These are phyloP conservation scores for Dione juno DNA, from an alignment of 2,888 invertebrate species.

Conservation along the genomic window DNA sequence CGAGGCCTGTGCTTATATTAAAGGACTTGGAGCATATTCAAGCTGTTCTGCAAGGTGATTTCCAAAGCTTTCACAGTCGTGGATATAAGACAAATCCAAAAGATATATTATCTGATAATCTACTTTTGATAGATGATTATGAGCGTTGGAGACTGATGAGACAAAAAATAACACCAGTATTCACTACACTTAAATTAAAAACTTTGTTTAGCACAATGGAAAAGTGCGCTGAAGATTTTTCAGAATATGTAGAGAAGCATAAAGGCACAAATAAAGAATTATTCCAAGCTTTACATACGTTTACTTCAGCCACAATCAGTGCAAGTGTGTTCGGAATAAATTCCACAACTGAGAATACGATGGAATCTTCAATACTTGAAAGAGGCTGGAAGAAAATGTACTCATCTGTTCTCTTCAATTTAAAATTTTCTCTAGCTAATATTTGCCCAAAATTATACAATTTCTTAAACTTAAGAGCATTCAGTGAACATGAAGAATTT, in stretches of 20 bases:
- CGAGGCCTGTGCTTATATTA: constrained; percentile 57
- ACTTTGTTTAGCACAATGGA: constrained; percentile 70
- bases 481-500: constrained; percentile 62
- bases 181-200: constrained; percentile 66
- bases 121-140: constrained; percentile 63
- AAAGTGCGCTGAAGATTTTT: constrained; percentile 62
- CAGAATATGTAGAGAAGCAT: constrained; percentile 53
- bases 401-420: constrained; percentile 50
- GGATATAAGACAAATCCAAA: constrained; percentile 58
- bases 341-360: constrained; percentile 58
- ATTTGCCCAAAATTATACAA: constrained; percentile 55
- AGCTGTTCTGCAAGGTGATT: constrained; percentile 60
- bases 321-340: constrained; percentile 75
- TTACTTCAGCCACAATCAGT: constrained; percentile 64
- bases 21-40: constrained; percentile 63
- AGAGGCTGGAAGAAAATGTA: constrained; percentile 58
- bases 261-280: constrained; percentile 52
- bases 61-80: constrained; percentile 62
- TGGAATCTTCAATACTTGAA: constrained; percentile 66
- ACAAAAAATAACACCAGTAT: constrained; percentile 68
- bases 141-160: constrained; percentile 66
- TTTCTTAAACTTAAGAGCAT: constrained; percentile 56
- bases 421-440: constrained; percentile 50
- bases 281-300: constrained; percentile 60
- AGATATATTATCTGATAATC: constrained; percentile 62